Percentiles rank a stretch among this genome's conserved stretches.
phyloP scores from a whole-genome alignment of 37 sponge, comb jelly and placozoan genomes.

The Cladorhizidae sp. region DNA sequence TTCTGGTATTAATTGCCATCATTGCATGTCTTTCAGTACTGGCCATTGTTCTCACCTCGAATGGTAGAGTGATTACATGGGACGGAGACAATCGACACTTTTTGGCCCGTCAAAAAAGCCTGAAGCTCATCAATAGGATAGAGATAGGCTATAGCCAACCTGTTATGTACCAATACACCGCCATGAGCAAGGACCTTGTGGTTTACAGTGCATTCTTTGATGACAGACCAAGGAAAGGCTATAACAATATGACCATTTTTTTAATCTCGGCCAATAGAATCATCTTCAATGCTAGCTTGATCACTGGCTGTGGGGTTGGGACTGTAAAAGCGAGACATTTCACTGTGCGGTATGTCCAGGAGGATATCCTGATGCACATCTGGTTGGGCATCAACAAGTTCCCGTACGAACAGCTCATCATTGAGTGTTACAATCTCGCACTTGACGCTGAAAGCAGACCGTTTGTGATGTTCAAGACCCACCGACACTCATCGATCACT shows the following conservation, averaged over 20 bases:
- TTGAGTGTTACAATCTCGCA: conserved; percentile 15
- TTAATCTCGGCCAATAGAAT: not conserved
- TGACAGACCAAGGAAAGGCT: conserved; percentile 5
- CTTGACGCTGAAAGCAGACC: conserved; percentile 8
- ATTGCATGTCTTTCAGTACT: too few relatives aligned
- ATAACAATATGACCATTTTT: not conserved
- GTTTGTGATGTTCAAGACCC: conserved; percentile 8
- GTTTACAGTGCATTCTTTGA: conserved; percentile 18
- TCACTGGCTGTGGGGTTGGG: conserved; percentile 11
- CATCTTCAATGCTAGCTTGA: not conserved
- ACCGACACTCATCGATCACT: not conserved
- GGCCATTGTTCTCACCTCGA: too few relatives aligned
- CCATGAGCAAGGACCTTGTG: not conserved
- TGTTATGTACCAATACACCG: not conserved
- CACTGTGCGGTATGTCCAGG: not conserved
- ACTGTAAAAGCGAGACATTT: not conserved
- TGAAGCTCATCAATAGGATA: too few relatives aligned
- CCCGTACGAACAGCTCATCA: not conserved
- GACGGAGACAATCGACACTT: too few relatives aligned
- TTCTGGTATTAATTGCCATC: too few relatives aligned
- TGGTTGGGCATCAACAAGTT: not conserved
- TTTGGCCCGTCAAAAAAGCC: too few relatives aligned
- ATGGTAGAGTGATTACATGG: too few relatives aligned
- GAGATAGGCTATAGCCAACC: not conserved
- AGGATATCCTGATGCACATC: not conserved